Evolutionary conservation across 2,888 invertebrate species (phyloP), one percentile per base, ranked within the genome.

Genomic region (Rambutsinella grinnellia): DNA sequence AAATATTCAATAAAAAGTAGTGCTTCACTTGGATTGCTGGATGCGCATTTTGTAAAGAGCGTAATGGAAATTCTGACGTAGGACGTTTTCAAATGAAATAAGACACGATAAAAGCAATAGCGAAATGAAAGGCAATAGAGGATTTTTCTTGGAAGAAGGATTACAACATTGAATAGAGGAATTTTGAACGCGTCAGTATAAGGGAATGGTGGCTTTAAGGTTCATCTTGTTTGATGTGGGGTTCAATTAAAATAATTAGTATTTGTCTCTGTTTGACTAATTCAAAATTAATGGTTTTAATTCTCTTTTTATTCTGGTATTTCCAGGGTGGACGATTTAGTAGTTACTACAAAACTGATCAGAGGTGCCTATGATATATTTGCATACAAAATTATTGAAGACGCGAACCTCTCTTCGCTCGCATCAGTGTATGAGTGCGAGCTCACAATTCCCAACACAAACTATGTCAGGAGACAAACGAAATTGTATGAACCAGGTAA

Each of bases 401-500:
- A 83, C 51, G 76, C 77, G 17, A 83, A 83, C 76, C 56, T 82
- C 1, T 79, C 81, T 13, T 75, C 81, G 5, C 63, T 83, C 24
- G 74, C 81, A 15, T 79, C 85, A n/a, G 76, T 83, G 19, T 83
- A 85, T 74, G 85, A 85, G 71, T 86, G 86, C 79, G 85, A 85
- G 76, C 83, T 86, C 51, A 82, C 77, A 58, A 85, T 85, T 49
- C 85, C 85, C 2, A 83, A 85, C 65, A 85, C 85, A 15, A 83
- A 84, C 27, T 85, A 85, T 69, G 78, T 80, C 10, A 78, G 79
- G 17, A 82, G 84, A 66, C 84, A 84, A 82, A 85, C 84, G 17
- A 81, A 85, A 51, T 76, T 85, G n/a, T 86, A 85, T 78, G 85
- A 85, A 75, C 85, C 85, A 84, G 86, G 86, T 85, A 81, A 82